Base-by-base conservation (phyloP, 1,140 invertebrate genomes). In the Caenorhabditis remanei region DNA sequence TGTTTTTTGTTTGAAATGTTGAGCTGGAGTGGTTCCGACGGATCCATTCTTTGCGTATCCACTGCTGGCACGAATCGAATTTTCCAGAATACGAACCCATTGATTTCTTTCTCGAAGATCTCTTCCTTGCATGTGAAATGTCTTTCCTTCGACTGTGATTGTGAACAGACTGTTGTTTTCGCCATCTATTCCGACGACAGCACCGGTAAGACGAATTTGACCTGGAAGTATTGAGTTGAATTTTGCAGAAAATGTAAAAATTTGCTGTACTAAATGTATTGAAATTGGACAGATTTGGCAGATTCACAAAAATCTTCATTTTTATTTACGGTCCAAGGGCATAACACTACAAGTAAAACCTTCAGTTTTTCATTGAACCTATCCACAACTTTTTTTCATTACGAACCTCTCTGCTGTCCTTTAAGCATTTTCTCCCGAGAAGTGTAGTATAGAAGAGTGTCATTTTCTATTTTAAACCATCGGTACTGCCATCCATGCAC, bases 81-180 rank as follows among this genome's bases (percentile, higher is more conserved):
- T 96, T 93, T 99, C 97, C 71, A 99, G 93, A 50, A 96, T 96
- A 50, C 96, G 95, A 56, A 99, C 96, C 98, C 98, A 99, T 89
- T 96, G 95, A 93, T 99, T 97, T 83, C 98, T 94, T 93, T 99
- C 98, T 88, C 96, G 96, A 11, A 95, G 95, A 94, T 98, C 96
- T 90, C 96, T 95, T 19, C 97, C 97, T 96, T 95, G 98, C 93
- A 99, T 98, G 94, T 99, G 98, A 94, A 99, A 99, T 21, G 97
- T 98, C 93, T 99, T 99, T 89, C 97, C 96, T 94, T 99, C 98
- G 7, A 98, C 97, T 7, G 98, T 99, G 90, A 99, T 98, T 19
- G 98, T 99, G 94, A 99, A 99, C 11, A 97, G 99, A 90, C 97
- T 97, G 93, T 99, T 97, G 93, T 99, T 98, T 93, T 98, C 97